Conservation (phyloP, 2,113 vertebrate species). For the Trogon surrucura region DNA sequence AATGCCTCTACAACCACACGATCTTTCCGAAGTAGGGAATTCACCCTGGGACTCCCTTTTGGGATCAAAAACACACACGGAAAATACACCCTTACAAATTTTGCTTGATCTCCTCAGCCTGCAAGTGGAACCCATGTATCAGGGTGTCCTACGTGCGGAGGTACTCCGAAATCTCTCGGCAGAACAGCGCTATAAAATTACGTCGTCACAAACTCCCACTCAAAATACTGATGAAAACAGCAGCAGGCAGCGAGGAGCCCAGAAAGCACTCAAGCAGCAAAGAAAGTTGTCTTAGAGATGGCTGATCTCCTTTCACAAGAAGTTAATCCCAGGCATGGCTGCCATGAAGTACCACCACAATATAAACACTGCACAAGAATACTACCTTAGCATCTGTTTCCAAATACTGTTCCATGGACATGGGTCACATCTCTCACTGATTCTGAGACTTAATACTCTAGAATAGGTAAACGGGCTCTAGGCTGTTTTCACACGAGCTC, state of each 20-base stretch:
- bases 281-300: background rate
- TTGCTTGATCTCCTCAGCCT: background rate
- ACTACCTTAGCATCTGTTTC: background rate
- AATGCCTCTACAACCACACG: background rate
- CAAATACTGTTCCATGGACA: background rate
- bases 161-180: background rate
- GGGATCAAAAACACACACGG: background rate
- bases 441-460: background rate
- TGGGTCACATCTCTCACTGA: background rate
- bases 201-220: background rate
- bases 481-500: background rate
- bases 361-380: background rate
- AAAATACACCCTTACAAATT: background rate
- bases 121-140: background rate
- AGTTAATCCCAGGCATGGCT: background rate
- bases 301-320: background rate
- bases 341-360: background rate
- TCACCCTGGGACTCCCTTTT: background rate
- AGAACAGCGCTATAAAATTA: background rate
- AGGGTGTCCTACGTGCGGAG: background rate
- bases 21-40: background rate
- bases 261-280: accelerated
- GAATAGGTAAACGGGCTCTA: background rate
- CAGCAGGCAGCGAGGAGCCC: background rate
- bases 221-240: background rate